These are phyloP conservation scores for Bombus ignitus DNA, from an alignment of 1,140 invertebrate genomes.

Conservation along the genomic window DNA sequence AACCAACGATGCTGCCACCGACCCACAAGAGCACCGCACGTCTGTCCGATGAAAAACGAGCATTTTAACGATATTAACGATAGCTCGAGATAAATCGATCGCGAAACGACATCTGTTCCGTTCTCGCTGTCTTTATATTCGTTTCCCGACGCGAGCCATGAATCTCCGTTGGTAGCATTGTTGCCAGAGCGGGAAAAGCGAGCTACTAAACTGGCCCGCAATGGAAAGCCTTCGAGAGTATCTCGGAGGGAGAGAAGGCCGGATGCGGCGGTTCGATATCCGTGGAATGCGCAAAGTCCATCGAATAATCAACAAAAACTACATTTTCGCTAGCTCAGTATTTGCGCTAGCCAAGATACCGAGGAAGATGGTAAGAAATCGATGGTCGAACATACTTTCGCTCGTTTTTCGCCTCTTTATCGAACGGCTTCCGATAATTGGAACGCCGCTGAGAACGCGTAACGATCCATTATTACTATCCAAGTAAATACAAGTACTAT, in stretches of 20 bases:
- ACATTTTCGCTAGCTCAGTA: constrained; percentile 7
- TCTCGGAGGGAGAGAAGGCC: constrained; percentile 40
- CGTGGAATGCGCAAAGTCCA: constrained; percentile 37
- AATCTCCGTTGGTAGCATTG: constrained; percentile 61
- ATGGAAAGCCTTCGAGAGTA: constrained; percentile 46
- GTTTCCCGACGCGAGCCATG: constrained; percentile 39
- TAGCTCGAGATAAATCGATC: constrained; percentile 11
- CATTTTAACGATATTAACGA: constrained; percentile 38
- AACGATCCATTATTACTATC: constrained; percentile 13
- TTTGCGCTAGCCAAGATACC: neutral
- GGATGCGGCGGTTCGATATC: constrained; percentile 46
- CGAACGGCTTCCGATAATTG: constrained; percentile 13
- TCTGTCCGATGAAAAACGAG: constrained; percentile 7
- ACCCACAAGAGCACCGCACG: too few species aligned
- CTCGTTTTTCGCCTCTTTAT: neutral
- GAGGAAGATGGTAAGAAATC: constrained; percentile 1
- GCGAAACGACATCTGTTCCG: neutral
- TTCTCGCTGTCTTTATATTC: constrained; percentile 19
- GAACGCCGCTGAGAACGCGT: neutral
- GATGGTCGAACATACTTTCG: constrained; percentile 10
- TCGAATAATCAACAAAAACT: constrained; percentile 53
- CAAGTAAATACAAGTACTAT: neutral
- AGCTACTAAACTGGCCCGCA: constrained; percentile 50
- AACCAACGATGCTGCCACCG: neutral
- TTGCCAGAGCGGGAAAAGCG: constrained; percentile 58